phyloP scores from a whole-genome alignment of 1,140 invertebrate genomes.

The Wiebesia pumilae region DNA sequence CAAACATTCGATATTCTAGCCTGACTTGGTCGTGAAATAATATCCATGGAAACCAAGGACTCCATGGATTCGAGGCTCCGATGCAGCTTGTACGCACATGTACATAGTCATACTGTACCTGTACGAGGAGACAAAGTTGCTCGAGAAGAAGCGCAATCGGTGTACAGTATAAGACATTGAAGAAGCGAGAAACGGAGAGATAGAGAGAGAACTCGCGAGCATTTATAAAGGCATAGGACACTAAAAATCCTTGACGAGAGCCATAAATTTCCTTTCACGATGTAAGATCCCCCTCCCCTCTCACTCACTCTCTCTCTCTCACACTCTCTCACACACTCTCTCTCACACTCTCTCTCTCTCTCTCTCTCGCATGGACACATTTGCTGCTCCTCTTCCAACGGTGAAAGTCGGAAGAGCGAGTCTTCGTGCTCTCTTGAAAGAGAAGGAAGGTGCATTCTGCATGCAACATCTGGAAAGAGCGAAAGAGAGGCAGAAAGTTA shows the following conservation, averaged over 20 bases:
- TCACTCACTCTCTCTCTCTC: neutral
- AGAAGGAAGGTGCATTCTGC: conserved; percentile 15
- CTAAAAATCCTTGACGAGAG: conserved; percentile 52
- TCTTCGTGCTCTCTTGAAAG: conserved; percentile 38
- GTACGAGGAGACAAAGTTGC: conserved; percentile 28
- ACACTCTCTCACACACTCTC: no score
- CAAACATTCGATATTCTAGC: neutral
- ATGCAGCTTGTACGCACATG: neutral
- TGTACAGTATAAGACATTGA: neutral
- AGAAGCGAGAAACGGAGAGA: neutral
- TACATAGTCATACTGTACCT: conserved; percentile 18
- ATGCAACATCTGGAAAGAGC: conserved; percentile 27
- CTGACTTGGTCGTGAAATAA: conserved; percentile 28
- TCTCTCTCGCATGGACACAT: neutral
- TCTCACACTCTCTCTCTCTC: no score
- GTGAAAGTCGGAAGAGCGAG: conserved; percentile 37
- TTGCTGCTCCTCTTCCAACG: neutral
- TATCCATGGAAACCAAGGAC: conserved; percentile 42
- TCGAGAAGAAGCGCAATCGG: neutral
- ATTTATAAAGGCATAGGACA: conserved; percentile 42
- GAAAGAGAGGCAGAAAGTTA: conserved; percentile 42
- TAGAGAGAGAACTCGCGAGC: neutral
- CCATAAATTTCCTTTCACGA: conserved; percentile 50
- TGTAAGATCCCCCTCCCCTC: conserved; percentile 30
- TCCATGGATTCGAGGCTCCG: neutral